Conservation (phyloP, 2,888 invertebrate species). For the Cheilosia soror region DNA sequence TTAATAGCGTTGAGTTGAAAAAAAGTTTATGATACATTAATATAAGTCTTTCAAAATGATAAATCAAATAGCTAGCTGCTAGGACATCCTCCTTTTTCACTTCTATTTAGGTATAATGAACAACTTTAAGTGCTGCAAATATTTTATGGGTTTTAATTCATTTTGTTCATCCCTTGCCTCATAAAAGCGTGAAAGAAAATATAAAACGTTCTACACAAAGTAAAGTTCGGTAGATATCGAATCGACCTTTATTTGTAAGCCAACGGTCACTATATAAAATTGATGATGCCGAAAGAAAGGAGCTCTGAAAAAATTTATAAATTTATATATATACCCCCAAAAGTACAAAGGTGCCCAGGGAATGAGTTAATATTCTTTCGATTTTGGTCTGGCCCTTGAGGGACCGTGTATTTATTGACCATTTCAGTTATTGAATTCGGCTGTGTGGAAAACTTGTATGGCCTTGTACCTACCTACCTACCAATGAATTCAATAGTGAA, state of each 20-base stretch:
- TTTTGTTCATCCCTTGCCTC: neutral
- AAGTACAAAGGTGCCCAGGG: neutral
- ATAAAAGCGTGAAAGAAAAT: neutral
- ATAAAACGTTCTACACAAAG: constrained; percentile 1
- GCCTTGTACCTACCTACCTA: neutral
- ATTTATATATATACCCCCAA: neutral
- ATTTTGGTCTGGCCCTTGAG: neutral
- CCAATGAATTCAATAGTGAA: too few species aligned
- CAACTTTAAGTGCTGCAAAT: constrained; percentile 1
- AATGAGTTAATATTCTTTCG: constrained; percentile 4
- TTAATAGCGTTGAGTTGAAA: neutral
- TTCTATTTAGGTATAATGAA: neutral
- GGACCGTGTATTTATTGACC: neutral
- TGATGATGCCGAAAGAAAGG: constrained; percentile 4
- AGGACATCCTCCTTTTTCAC: neutral
- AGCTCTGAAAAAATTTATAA: neutral
- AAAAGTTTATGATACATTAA: constrained; percentile 6
- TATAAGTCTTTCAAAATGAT: neutral
- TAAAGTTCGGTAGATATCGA: neutral
- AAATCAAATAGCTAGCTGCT: neutral
- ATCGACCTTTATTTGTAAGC: neutral
- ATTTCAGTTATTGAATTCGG: constrained; percentile 14
- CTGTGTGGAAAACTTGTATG: neutral
- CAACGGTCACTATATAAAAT: constrained; percentile 2
- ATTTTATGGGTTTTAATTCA: neutral